Conservation (phyloP, 2,113 vertebrate species). For the Gopherus evgoodei region DNA sequence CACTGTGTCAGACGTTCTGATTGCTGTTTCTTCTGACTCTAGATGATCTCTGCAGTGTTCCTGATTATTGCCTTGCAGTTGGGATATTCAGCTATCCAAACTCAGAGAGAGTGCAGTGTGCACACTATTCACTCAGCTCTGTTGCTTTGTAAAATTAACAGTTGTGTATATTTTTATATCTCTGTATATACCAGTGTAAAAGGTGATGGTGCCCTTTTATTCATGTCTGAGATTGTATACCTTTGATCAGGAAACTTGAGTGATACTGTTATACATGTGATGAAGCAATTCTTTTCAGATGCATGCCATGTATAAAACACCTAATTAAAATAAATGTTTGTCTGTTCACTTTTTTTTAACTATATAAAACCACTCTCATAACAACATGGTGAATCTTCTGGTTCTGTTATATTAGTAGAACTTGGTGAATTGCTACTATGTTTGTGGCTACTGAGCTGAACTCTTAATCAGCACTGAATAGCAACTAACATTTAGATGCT, state of each 20-base stretch:
- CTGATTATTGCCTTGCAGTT: slow-evolving; percentile 57
- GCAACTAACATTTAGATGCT: slow-evolving; percentile 20
- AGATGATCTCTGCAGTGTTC: slow-evolving; percentile 54
- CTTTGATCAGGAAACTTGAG: slow-evolving; percentile 71
- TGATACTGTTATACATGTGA: slow-evolving; percentile 62
- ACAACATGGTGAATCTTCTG: background rate
- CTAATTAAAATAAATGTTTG: slow-evolving; percentile 71
- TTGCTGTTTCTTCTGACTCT: slow-evolving; percentile 66
- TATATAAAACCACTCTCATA: slow-evolving; percentile 5
- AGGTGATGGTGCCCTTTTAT: slow-evolving; percentile 51
- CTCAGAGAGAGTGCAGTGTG: background rate
- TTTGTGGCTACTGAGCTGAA: slow-evolving; percentile 55
- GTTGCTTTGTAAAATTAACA: slow-evolving; percentile 70
- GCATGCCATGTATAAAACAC: slow-evolving; percentile 75
- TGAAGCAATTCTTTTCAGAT: slow-evolving; percentile 60
- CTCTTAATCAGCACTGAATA: slow-evolving; percentile 39
- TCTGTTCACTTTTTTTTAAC: slow-evolving; percentile 57
- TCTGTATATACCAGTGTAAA: slow-evolving; percentile 74
- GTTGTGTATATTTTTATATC: slow-evolving; percentile 75
- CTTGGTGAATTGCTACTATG: slow-evolving; percentile 57
- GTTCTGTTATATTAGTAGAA: slow-evolving; percentile 33
- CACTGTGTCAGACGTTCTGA: slow-evolving; percentile 58
- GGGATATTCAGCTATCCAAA: slow-evolving; percentile 47
- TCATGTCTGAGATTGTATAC: slow-evolving; percentile 42
- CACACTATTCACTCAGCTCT: slow-evolving; percentile 68